Evolutionary conservation across 2,888 invertebrate species (phyloP).

Genomic region (Cephus rjabovi): DNA sequence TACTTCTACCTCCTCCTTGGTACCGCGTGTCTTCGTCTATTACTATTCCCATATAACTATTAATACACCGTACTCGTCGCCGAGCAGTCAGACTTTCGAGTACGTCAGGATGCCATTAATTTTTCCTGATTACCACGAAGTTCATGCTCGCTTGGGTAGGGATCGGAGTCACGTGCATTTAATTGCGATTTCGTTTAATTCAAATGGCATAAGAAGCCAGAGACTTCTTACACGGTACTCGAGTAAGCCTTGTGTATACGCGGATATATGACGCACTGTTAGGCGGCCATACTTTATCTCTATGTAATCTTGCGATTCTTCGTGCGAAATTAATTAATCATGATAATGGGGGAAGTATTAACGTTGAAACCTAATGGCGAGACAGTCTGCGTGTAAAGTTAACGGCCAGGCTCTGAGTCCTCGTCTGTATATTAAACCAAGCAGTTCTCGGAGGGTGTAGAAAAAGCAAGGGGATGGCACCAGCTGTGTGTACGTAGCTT

Average conservation of each 20-base stretch:
- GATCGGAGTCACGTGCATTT: neutral
- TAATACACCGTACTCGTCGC: neutral
- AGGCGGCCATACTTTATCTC: too few species aligned
- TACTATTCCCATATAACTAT: neutral
- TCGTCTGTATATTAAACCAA: neutral
- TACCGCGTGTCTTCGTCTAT: neutral
- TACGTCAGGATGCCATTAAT: neutral
- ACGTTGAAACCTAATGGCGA: neutral
- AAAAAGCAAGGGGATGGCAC: neutral
- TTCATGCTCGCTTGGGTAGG: neutral
- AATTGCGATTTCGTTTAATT: neutral
- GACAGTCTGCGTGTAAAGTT: neutral
- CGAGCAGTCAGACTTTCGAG: neutral
- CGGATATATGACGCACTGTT: too few species aligned
- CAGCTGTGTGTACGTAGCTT: neutral
- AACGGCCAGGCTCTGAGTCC: neutral
- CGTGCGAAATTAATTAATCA: neutral
- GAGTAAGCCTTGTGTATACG: neutral
- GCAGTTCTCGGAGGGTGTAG: neutral
- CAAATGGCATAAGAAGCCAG: neutral
- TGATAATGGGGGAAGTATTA: neutral
- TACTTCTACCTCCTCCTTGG: neutral
- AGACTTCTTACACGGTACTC: neutral
- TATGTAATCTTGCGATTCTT: neutral
- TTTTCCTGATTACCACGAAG: neutral